These are phyloP conservation scores for Nebria ingens DNA, from an alignment of 1,140 invertebrate species.

Conservation along the genomic window DNA sequence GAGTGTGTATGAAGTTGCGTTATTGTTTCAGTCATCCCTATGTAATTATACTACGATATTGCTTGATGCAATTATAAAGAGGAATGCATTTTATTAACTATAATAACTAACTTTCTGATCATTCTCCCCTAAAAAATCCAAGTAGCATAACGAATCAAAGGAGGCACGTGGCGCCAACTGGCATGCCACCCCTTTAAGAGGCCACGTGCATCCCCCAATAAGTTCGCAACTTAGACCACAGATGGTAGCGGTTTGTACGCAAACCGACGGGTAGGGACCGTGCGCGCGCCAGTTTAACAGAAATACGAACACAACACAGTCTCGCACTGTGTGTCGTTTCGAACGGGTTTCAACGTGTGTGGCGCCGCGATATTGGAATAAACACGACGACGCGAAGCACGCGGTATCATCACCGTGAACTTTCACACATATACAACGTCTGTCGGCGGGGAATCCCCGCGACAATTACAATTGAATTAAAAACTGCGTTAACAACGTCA, in stretches of 20 bases:
- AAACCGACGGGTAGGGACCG: not conserved
- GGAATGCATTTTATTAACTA: no score
- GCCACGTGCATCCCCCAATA: not conserved
- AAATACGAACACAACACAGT: not conserved
- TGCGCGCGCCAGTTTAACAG: not conserved
- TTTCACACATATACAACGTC: not conserved
- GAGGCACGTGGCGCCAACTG: not conserved
- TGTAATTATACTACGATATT: no score
- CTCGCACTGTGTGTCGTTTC: not conserved
- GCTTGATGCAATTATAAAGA: no score
- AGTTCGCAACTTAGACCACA: not conserved
- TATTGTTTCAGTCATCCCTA: no score
- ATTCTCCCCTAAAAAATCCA: no score
- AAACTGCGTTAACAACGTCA: not conserved
- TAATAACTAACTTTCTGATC: no score
- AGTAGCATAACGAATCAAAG: no score
- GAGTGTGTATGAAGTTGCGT: no score
- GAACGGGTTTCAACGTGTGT: not conserved
- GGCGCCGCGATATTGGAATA: not conserved
- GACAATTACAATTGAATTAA: not conserved
- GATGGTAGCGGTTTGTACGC: not conserved
- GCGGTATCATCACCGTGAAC: not conserved
- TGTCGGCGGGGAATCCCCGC: not conserved
- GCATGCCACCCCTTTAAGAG: not conserved
- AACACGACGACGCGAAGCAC: not conserved